Base-by-base conservation (phyloP, 2,113 vertebrate species). In the Nettapus auritus region DNA sequence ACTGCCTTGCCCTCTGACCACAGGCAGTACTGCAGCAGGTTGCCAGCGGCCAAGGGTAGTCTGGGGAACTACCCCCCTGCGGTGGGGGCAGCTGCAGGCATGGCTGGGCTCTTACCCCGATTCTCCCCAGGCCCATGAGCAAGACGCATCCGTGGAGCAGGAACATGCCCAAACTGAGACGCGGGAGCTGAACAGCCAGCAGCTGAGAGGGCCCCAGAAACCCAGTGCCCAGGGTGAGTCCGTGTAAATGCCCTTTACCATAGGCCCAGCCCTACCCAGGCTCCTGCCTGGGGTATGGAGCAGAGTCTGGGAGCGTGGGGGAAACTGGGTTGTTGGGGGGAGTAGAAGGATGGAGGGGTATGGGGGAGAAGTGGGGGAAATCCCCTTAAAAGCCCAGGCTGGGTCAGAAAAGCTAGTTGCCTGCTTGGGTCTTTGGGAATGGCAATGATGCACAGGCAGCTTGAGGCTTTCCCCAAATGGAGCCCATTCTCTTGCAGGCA, bases 171-270 rank as follows among this genome's bases (percentile, higher is more conserved):
- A 48, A 63, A 86, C 96, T 34, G 86, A 93, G 75, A 96, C 94
- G 82, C 96, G 77, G 90, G 97, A 98, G 74, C 94, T 97, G 12
- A 56, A 38, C 57, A 91, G 89, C 56, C 95, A 84, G 73, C 97
- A 97, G 77, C 94, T 82, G 0, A 95, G 90, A 91, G 96, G 93
- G 55, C 9, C 36, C 13, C 84, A 91, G 57, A 50, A 77, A 71
- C 9, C 73, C 11, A 56, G 52, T 3, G 2, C 22, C 60, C 88
- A 93, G 31, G 89, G 97, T 97, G 81, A 94, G 95, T 90, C n/a
- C 23, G 8, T 8, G 1, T 0, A 0, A 50, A 42, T 69, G 23
- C n/a, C 11, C 4, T 6, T 76, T n/a, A 53, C 50, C 59, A 11
- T 40, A 28, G 69, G 33, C 60, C 75, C 60, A 96, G n/a, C 34